Base-by-base conservation (phyloP, 2,113 vertebrate species). In the Falco punctatus region DNA sequence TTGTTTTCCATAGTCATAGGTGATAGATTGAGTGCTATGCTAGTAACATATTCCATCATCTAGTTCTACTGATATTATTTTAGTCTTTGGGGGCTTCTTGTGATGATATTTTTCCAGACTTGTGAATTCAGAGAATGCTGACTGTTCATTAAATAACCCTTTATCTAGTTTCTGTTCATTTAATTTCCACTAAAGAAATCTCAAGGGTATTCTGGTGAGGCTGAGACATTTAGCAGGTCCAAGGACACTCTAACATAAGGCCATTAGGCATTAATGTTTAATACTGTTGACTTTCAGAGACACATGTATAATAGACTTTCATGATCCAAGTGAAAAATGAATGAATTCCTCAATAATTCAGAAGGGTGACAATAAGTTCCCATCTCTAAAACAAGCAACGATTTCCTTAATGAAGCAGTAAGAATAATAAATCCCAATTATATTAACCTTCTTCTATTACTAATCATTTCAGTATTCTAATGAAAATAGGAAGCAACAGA, bases 261-360 rank as follows among this genome's bases (percentile, higher is more conserved):
- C 90, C 86, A 94, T 91, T 91, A 96, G 62, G 59, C 51, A 96
- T 97, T 90, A 96, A 96, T 88, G 71, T 96, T 96, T 97, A 92
- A 97, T 95, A 71, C 58, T 94, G 91, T 96, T 97, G 94, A 86
- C 81, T 95, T 95, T 92, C 61, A 94, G 67, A 94, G 70, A 66
- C 55, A 88, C 51, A 81, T 57, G 30, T 81, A 70, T 95, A 96
- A 96, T 93, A 88, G 81, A 93, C 59, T 96, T 94, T 86, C 51
- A 88, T 16, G 52, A 91, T 73, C 35, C 77, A 73, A 86, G 91
- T 90, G 81, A 95, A 96, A 96, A 96, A 97, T 88, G 92, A 96
- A 97, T 95, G 70, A 95, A 96, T 91, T 87, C 46, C 81, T 97
- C 91, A 97, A 93, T 97, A 97, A 97, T 97, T 96, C 81, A 97